Conservation (phyloP, 2,113 vertebrate species). For the Periophthalmodon schlosseri region DNA sequence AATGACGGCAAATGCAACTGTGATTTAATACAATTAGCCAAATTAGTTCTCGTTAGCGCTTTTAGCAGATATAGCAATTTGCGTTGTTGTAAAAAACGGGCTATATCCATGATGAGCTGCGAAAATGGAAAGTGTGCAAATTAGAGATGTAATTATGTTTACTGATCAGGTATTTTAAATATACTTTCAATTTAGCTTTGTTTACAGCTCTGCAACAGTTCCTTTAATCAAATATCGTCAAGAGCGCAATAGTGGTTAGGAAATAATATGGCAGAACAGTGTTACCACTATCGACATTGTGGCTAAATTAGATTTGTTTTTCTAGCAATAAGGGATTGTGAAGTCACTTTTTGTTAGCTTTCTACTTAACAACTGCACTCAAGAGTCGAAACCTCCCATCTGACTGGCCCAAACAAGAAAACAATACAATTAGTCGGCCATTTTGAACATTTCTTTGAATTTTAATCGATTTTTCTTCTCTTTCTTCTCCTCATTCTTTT, state of each 20-base stretch:
- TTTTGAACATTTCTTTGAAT: slow-evolving; percentile 28
- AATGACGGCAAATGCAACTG: slow-evolving; percentile 15
- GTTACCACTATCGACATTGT: slow-evolving; percentile 1
- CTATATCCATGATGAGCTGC: not conserved
- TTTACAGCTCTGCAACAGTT: not conserved
- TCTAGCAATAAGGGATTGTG: slow-evolving; percentile 5
- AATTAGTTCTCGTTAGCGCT: slow-evolving; percentile 33
- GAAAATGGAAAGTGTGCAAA: not conserved
- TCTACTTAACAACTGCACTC: slow-evolving; percentile 70
- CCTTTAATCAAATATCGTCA: not conserved
- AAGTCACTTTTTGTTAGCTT: slow-evolving; percentile 4
- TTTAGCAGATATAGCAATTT: slow-evolving; percentile 9
- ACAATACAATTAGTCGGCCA: slow-evolving; percentile 51
- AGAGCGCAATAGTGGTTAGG: slow-evolving; percentile 1
- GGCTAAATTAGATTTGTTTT: not conserved
- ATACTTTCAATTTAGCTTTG: slow-evolving; percentile 4
- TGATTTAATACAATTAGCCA: slow-evolving; percentile 39
- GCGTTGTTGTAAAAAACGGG: slow-evolving; percentile 17
- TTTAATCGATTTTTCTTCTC: slow-evolving; percentile 72
- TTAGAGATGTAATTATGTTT: slow-evolving; percentile 4
- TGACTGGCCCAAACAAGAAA: slow-evolving; percentile 53
- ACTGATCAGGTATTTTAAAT: slow-evolving; percentile 15
- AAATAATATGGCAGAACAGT: not conserved
- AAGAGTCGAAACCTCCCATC: slow-evolving; percentile 50
- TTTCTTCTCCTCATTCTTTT: slow-evolving; percentile 60